Evolutionary conservation across 92 coral and sea anemone species (phyloP).

Genomic region (Plumapathes pennacea): DNA sequence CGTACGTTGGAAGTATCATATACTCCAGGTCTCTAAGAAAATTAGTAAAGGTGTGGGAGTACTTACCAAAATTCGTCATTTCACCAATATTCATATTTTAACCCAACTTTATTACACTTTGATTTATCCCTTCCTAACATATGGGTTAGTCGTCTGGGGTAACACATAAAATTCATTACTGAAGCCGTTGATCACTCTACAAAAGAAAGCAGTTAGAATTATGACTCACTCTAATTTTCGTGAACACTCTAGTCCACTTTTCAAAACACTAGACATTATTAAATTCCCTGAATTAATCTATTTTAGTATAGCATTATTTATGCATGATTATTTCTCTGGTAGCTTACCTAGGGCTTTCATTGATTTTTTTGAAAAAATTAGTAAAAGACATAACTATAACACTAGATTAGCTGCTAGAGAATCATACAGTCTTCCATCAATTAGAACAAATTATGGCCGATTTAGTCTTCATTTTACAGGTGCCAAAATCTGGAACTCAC

Average conservation of each 20-base stretch:
- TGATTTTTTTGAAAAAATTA: conserved; percentile 4
- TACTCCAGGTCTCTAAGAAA: conserved; percentile 14
- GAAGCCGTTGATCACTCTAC: conserved; percentile 21
- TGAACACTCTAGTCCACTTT: conserved; percentile 48
- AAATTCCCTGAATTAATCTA: conserved; percentile 34
- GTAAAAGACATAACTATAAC: conserved; percentile 21
- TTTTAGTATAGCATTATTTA: conserved; percentile 25
- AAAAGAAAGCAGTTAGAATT: conserved; percentile 31
- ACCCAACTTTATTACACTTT: conserved; percentile 38
- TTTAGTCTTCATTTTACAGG: conserved; percentile 24
- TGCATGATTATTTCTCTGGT: conserved; percentile 33
- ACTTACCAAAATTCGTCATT: conserved; percentile 41
- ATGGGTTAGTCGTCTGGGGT: conserved; percentile 56
- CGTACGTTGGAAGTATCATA: conserved; percentile 40
- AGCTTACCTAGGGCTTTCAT: conserved; percentile 24
- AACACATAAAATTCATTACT: conserved; percentile 34
- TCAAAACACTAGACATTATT: conserved; percentile 18
- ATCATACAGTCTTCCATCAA: conserved; percentile 17
- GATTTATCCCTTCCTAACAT: conserved; percentile 45
- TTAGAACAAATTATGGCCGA: conserved; percentile 35
- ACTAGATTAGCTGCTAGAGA: conserved; percentile 41
- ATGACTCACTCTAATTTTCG: conserved; percentile 42
- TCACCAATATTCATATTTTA: conserved; percentile 26
- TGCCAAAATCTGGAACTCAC: conserved; percentile 25
- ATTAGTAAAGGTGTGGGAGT: conserved; percentile 43